Percentiles rank a stretch among this genome's conserved stretches.
phyloP scores from a whole-genome alignment of 1,140 invertebrate species.

The Solen grandis region DNA sequence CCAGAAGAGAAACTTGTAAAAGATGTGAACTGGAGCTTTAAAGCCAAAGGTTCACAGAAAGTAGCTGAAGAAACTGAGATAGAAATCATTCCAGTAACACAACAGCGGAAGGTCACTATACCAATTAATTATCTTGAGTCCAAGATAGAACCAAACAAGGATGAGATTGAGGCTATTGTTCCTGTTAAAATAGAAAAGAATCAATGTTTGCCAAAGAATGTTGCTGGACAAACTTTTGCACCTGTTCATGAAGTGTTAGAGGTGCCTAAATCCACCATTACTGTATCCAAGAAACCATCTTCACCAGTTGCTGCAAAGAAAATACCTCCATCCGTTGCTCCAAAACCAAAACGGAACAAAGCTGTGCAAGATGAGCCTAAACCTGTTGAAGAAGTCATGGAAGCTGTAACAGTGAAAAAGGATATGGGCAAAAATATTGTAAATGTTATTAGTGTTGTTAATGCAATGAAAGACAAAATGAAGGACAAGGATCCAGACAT shows the following conservation, averaged over 20 bases:
- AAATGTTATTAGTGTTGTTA: conserved; percentile 48
- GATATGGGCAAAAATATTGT: conserved; percentile 27
- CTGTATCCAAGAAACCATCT: neutral
- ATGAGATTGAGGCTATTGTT: conserved; percentile 33
- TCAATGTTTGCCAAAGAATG: conserved; percentile 7
- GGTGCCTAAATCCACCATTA: neutral
- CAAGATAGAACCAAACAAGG: neutral
- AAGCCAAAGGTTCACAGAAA: neutral
- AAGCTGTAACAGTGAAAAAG: conserved; percentile 16
- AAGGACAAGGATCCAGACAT: conserved; percentile 47
- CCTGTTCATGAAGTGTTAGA: neutral
- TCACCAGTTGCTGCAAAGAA: neutral
- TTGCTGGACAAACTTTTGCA: no score
- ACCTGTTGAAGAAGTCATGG: conserved; percentile 42
- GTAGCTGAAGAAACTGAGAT: neutral
- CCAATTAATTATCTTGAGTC: neutral
- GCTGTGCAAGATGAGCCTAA: neutral
- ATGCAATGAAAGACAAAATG: conserved; percentile 24
- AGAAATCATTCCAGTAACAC: neutral
- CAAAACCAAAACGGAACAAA: conserved; percentile 19
- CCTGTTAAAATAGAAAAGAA: conserved; percentile 45
- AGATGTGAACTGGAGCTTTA: conserved; percentile 37
- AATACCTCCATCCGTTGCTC: conserved; percentile 2
- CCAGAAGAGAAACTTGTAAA: neutral
- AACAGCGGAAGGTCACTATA: neutral